A percentile compares a stretch with the other conserved stretches of the same genome.
Evolutionary conservation across 1,140 invertebrate genomes (phyloP).

Genomic region (Drosophila jambulina): DNA sequence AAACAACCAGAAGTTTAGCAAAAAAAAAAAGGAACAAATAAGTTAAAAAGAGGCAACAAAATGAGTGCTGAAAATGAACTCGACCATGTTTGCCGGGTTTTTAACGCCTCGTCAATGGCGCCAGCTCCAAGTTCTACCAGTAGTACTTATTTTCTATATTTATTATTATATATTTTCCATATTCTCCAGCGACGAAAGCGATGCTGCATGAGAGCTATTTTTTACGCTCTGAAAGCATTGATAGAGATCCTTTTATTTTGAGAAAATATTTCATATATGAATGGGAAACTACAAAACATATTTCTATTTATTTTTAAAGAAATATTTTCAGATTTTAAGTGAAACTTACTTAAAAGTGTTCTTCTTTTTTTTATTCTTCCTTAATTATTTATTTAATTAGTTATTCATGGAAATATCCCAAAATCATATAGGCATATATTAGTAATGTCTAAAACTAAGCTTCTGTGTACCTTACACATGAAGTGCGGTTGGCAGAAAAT

Average conservation of each 20-base stretch:
- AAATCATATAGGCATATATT: too few relatives aligned
- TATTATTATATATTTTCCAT: not conserved
- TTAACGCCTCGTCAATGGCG: constrained; percentile 53
- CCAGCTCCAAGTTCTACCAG: constrained; percentile 8
- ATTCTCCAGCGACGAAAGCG: not conserved
- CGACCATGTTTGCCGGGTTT: constrained; percentile 46
- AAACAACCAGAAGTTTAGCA: constrained; percentile 20
- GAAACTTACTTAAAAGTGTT: not conserved
- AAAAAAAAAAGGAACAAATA: not conserved
- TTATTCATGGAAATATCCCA: too few relatives aligned
- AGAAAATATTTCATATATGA: not conserved
- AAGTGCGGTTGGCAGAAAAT: too few relatives aligned
- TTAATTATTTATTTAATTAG: too few relatives aligned
- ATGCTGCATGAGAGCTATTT: not conserved
- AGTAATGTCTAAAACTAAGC: too few relatives aligned
- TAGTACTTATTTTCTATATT: not conserved
- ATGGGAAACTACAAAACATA: not conserved
- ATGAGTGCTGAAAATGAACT: constrained; percentile 38
- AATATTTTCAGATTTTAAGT: not conserved
- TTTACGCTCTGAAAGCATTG: not conserved
- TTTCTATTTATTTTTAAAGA: not conserved
- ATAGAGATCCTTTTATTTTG: not conserved
- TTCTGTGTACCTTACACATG: too few relatives aligned
- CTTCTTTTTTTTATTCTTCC: not conserved
- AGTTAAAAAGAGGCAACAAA: constrained; percentile 2